phyloP scores from a whole-genome alignment of 2,797 vertebrate genomes.

The Tapirus indicus region DNA sequence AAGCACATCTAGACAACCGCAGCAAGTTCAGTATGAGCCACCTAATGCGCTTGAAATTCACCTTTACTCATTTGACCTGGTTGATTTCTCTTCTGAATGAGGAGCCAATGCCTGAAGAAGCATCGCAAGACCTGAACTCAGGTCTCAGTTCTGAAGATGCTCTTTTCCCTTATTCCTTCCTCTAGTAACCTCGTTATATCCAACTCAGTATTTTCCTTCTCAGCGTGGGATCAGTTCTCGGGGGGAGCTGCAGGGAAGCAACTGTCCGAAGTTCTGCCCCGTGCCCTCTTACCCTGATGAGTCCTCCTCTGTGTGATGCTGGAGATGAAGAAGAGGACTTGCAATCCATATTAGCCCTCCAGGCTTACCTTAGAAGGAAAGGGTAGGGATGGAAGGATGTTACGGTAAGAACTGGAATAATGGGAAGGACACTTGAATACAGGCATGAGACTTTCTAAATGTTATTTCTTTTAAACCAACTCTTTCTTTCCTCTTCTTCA shows the following conservation, averaged over 20 bases:
- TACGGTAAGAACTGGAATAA: background rate
- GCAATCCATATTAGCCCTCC: rapidly evolving
- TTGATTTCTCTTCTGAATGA: background rate
- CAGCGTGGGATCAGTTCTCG: background rate
- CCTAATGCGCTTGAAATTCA: background rate
- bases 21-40: background rate
- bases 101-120: background rate
- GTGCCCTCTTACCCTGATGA: background rate
- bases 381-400: no score
- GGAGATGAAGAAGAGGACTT: background rate
- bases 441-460: background rate
- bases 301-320: background rate
- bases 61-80: background rate
- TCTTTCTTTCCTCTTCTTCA: background rate
- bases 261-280: background rate
- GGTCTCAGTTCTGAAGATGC: background rate
- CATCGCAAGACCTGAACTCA: background rate
- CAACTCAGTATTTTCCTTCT: background rate
- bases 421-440: background rate
- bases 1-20: background rate
- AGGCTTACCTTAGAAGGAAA: background rate
- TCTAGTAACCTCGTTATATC: background rate
- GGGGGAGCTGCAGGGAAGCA: background rate
- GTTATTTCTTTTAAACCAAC: background rate
- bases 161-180: background rate